Conservation (phyloP, 2,113 vertebrate genomes). For the Edolisoma coerulescens region DNA sequence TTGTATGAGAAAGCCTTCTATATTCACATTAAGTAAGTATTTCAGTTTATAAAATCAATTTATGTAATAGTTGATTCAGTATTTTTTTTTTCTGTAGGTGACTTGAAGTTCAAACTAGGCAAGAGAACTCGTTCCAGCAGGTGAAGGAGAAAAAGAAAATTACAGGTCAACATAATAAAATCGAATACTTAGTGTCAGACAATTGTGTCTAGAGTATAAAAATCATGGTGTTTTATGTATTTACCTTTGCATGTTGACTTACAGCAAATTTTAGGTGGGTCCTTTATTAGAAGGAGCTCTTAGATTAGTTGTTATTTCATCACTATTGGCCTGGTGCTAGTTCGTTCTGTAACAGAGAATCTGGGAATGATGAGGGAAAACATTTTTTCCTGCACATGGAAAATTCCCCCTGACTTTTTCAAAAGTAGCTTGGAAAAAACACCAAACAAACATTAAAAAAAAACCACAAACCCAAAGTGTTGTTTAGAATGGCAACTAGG, state of each 20-base stretch:
- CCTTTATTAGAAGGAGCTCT: not conserved
- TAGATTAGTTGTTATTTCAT: not conserved
- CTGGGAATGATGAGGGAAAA: not conserved
- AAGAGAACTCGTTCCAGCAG: not conserved
- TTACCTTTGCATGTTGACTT: not conserved
- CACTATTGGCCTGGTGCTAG: not conserved
- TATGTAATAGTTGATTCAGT: conserved; percentile 11
- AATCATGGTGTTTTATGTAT: not conserved
- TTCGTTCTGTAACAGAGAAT: not conserved
- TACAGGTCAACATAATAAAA: not conserved
- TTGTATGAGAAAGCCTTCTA: conserved; percentile 30
- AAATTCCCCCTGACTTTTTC: not conserved
- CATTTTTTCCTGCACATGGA: not conserved
- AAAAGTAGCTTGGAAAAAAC: not conserved
- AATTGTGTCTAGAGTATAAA: not conserved
- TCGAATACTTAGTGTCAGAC: not conserved
- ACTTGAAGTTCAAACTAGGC: not conserved
- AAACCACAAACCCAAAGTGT: accelerated
- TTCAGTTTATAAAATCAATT: conserved; percentile 60
- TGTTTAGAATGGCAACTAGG: not conserved
- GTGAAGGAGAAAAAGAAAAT: not conserved
- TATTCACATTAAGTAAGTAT: conserved; percentile 49
- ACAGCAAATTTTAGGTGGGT: not conserved
- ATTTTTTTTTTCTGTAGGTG: not conserved
- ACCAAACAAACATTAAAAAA: accelerated